Base-by-base conservation (phyloP, 2,797 vertebrate genomes). In the Catostomus latipinnis region DNA sequence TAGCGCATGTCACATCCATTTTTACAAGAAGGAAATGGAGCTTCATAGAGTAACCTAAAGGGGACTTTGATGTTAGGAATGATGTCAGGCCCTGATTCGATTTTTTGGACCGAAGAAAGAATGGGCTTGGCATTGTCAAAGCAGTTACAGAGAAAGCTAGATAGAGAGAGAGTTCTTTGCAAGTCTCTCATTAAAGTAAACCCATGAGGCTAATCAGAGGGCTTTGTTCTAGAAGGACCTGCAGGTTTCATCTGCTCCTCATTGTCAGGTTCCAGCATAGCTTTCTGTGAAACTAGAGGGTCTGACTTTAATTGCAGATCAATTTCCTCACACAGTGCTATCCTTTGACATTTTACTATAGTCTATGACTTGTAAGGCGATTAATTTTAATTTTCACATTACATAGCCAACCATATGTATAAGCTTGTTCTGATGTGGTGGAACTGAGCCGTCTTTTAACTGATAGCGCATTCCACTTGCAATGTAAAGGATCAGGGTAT, bases 211-310 rank as follows among this genome's bases (percentile, higher is more conserved):
- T 82, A 85, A 87, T 85, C 80, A 81, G 77, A 52, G 70, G 69
- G 76, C 75, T 85, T 84, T 85, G 82, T 85, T 87, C 83, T 81
- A 70, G 61, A 75, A 75, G 53, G 83, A 74, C 71, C 71, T 57
- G 60, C 69, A 76, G 80, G 60, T 85, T 80, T 85, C 83, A 88
- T 85, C 82, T 81, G 70, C 66, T 73, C 76, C 73, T 86, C 71
- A 63, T 83, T 75, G 66, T 69, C 68, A 82, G 67, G 71, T 81
- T 85, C 62, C 58, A 70, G 60, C 71, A 54, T 72, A 63, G 67
- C 73, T 52, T 63, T 63, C n/a, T 3, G 63, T 76, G 58, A 83
- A 81, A 66, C 50, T 78, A 52, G 46, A 79, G 79, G 71, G 57
- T 75, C 81, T 76, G 62, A 61, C 48, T 78, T 82, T 84, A 85